Conservation (phyloP, 64 coral and sea anemone species). For the Porites lutea region DNA sequence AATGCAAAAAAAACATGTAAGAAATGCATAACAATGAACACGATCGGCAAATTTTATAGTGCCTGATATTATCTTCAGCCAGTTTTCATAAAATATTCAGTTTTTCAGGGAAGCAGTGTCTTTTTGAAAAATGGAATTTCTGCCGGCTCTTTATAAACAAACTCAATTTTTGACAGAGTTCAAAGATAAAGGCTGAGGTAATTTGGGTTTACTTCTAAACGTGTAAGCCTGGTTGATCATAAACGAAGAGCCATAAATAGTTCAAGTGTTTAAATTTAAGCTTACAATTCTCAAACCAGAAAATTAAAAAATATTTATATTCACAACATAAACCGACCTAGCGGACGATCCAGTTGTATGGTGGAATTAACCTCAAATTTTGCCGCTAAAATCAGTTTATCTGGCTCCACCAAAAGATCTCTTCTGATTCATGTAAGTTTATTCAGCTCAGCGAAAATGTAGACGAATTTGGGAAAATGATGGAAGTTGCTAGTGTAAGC, state of each 20-base stretch:
- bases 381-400: not conserved
- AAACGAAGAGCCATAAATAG: not conserved
- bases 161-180: not conserved
- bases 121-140: not conserved
- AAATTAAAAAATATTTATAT: slow-evolving; percentile 1
- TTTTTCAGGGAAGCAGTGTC: slow-evolving; percentile 19
- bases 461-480: not conserved
- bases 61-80: slow-evolving; percentile 13
- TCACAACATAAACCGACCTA: not conserved
- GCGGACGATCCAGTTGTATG: not conserved
- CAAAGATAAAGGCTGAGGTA: not conserved
- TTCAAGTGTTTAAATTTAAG: not conserved
- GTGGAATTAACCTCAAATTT: not conserved
- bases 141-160: not conserved
- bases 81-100: slow-evolving; percentile 55
- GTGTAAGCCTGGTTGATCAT: not conserved
- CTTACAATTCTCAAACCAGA: not conserved
- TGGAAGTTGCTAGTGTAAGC: too few species aligned
- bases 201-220: not conserved
- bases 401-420: not conserved
- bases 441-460: not conserved
- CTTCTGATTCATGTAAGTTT: not conserved
- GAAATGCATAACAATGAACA: not conserved
- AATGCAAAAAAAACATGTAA: not conserved
- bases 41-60: not conserved